These are phyloP conservation scores for Caenorhabditis becei DNA, from an alignment of 2,888 invertebrate species.

Conservation along the genomic window DNA sequence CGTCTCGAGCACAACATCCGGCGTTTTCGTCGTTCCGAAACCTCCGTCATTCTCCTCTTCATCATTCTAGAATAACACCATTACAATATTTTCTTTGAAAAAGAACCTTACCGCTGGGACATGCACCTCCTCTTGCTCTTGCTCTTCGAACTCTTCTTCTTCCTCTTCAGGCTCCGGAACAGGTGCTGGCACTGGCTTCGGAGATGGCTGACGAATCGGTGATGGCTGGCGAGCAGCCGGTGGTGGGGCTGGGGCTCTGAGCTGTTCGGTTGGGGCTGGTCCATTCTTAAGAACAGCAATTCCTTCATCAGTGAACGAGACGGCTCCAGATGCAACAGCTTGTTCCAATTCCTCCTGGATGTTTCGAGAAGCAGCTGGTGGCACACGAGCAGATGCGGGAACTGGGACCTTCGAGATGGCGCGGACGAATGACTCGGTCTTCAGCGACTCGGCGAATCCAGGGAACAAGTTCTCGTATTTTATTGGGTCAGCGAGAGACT, in stretches of 20 bases:
- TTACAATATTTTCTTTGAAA: too few species aligned
- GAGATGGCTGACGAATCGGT: constrained; percentile 42
- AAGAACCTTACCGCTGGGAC: constrained; percentile 35
- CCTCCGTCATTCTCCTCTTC: constrained; percentile 23
- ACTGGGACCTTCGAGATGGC: constrained; percentile 66
- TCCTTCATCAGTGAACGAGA: constrained; percentile 72
- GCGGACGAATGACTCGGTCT: constrained; percentile 72
- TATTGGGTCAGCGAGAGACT: constrained; percentile 94
- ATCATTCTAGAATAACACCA: constrained; percentile 43
- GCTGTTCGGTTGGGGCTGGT: constrained; percentile 13
- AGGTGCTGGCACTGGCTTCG: constrained; percentile 40
- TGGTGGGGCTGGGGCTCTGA: constrained; percentile 24
- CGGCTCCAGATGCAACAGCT: constrained; percentile 70
- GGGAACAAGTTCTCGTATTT: constrained; percentile 98
- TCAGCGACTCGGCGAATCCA: constrained; percentile 86
- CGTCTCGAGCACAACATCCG: constrained; percentile 56
- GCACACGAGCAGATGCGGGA: constrained; percentile 71
- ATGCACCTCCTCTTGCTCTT: constrained; percentile 40
- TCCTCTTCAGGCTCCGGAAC: constrained; percentile 41
- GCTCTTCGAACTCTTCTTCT: constrained; percentile 42
- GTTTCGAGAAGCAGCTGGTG: constrained; percentile 68
- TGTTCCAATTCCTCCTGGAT: constrained; percentile 74
- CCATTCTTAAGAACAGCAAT: constrained; percentile 59
- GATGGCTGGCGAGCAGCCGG: constrained; percentile 44
- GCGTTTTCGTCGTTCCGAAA: constrained; percentile 40